Conservation (phyloP, 2,113 vertebrate species). For the Etheostoma cragini region DNA sequence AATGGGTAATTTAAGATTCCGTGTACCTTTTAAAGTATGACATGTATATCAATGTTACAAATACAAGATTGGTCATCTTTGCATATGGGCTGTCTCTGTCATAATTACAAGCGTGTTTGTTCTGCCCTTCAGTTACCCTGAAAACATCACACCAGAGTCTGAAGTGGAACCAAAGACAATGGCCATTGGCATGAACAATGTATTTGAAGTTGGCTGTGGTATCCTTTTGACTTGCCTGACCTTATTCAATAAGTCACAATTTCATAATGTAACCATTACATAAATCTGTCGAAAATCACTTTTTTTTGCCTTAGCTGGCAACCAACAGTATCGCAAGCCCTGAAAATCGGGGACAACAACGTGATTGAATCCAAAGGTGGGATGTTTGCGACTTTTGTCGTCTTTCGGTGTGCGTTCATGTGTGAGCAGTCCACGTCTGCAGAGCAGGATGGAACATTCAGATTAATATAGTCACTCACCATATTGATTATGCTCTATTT, state of each 20-base stretch:
- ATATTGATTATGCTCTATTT: not conserved
- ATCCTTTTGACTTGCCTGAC: constrained; percentile 80
- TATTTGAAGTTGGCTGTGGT: constrained; percentile 98
- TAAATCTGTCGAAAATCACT: not conserved
- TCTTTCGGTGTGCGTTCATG: not conserved
- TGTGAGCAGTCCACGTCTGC: not conserved
- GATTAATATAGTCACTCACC: not conserved
- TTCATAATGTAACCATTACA: not conserved
- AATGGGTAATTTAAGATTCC: constrained; percentile 84
- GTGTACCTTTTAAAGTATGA: not conserved
- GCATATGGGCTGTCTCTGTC: not conserved
- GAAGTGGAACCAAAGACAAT: constrained; percentile 94
- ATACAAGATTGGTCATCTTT: not conserved
- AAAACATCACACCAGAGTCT: constrained; percentile 91
- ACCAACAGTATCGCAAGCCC: constrained; percentile 90
- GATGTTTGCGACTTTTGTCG: not conserved
- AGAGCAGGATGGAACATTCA: not conserved
- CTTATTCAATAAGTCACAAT: not conserved
- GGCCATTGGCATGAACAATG: constrained; percentile 96
- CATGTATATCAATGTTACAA: not conserved
- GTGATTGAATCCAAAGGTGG: constrained; percentile 98
- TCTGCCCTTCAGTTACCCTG: constrained; percentile 86
- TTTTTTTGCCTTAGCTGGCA: constrained; percentile 42
- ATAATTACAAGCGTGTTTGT: not conserved
- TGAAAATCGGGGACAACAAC: constrained; percentile 99